Percentiles rank a stretch among this genome's conserved stretches.
Evolutionary conservation across 1,140 invertebrate genomes (phyloP).

Genomic region (Halesus radiatus): DNA sequence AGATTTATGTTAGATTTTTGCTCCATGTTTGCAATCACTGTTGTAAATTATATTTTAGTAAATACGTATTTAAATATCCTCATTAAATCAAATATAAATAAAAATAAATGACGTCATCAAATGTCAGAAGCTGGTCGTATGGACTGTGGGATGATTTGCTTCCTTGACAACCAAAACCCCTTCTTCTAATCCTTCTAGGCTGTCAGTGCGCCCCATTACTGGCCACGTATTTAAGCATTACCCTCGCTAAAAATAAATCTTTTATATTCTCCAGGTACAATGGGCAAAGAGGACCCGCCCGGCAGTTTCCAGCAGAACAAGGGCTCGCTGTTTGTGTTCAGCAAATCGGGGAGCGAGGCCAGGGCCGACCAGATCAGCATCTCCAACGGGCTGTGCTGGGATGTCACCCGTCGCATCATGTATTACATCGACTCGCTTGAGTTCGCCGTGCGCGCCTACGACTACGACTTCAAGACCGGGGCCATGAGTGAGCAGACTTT

Average conservation of each 20-base stretch:
- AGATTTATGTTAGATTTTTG: no score
- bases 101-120: no score
- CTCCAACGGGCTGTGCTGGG: constrained; percentile 89
- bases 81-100: no score
- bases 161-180: no score
- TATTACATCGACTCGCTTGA: constrained; percentile 85
- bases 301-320: constrained; percentile 70
- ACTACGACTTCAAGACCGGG: constrained; percentile 80
- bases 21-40: no score
- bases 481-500: constrained; percentile 73
- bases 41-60: no score
- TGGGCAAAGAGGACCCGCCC: constrained; percentile 74
- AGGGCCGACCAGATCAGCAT: constrained; percentile 73
- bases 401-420: constrained; percentile 76
- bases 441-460: constrained; percentile 77
- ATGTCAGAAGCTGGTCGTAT: no score
- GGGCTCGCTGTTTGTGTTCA: constrained; percentile 74
- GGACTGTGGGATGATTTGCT: no score
- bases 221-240: no score
- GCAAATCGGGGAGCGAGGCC: constrained; percentile 62
- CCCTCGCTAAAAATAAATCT: neutral
- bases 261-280: constrained; percentile 74
- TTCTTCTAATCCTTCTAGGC: no score
- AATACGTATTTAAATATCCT: no score
- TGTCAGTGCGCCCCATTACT: no score